Conservation (phyloP, 2,797 vertebrate genomes). For the Muscicapa comitata region DNA sequence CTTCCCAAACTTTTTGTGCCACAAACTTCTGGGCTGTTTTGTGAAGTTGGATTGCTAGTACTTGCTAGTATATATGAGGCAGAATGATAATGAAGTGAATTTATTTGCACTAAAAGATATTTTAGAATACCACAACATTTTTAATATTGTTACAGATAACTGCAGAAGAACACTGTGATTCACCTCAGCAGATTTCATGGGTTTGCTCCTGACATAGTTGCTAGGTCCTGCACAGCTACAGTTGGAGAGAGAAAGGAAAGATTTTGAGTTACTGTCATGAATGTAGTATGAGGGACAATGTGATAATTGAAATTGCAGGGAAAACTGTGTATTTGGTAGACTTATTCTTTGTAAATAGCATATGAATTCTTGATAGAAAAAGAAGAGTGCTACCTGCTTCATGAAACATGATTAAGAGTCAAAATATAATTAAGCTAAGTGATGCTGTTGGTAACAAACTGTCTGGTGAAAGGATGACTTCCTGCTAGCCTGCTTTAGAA, state of each 20-base stretch:
- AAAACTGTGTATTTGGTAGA: background rate
- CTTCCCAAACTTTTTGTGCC: background rate
- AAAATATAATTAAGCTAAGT: constrained; percentile 39
- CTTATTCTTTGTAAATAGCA: background rate
- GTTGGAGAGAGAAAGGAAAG: background rate
- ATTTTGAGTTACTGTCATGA: background rate
- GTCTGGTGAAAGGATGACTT: constrained; percentile 5
- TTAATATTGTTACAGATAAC: background rate
- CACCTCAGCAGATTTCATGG: background rate
- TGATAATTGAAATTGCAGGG: background rate
- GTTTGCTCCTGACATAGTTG: background rate
- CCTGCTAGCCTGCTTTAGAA: background rate
- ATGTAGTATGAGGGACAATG: background rate
- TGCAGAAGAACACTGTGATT: background rate
- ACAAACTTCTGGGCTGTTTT: background rate
- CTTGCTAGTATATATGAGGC: background rate
- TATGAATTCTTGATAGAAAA: background rate
- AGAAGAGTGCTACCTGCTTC: background rate
- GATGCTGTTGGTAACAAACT: background rate
- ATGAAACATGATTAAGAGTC: background rate
- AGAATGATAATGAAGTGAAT: background rate
- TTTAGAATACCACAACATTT: background rate
- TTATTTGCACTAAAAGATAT: background rate
- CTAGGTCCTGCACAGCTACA: background rate
- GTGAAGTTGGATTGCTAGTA: background rate